Base-by-base conservation (phyloP, 2,113 vertebrate species). In the Cyanoramphus novaezelandiae region DNA sequence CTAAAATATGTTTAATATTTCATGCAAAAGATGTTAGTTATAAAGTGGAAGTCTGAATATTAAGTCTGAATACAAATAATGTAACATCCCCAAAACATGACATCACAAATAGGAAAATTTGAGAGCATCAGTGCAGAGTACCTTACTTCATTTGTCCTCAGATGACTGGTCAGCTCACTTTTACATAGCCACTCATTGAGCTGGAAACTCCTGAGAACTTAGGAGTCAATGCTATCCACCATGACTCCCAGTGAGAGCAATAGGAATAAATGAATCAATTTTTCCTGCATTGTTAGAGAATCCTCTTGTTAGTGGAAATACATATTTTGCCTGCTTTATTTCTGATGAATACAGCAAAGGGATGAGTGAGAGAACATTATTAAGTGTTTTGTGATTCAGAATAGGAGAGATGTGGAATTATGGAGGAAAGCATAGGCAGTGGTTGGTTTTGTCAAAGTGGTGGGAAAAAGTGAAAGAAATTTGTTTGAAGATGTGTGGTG, bases 181-280 rank as follows among this genome's bases (percentile, higher is more conserved):
- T 57, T 60, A 49, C 10, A 27, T n/a, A 60, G 24, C 59, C 17
- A 43, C 17, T 47, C 63, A 72, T 57, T n/a, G 62, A 39, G 14
- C 10, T 44, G 19, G 39, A 89, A 75, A 63, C 67, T 74, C 14
- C n/a, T 33, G 18, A 70, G 12, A 78, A 35, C 2, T 44, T n/a
- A 65, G 9, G 25, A 78, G 23, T 16, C 3, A 0, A 6, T 75
- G 9, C 0, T 59, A 13, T 79, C 55, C 5, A 63, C 13, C 6
- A 16, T 46, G 15, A 81, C 5, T 70, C 25, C 5, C 11, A 63
- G 17, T 49, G 53, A 89, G 8, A 85, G 11, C 4, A 93, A 82
- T 3, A 69, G 44, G 4, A 92, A 75, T 67, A 70, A 74, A 70
- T 43, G 41, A n/a, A 70, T 5, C 19, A 76, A 10, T 17, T 88